A percentile compares a stretch with the other conserved stretches of the same genome.
Conservation (phyloP, 2,113 vertebrate genomes). For the Bambusicola thoracicus region DNA sequence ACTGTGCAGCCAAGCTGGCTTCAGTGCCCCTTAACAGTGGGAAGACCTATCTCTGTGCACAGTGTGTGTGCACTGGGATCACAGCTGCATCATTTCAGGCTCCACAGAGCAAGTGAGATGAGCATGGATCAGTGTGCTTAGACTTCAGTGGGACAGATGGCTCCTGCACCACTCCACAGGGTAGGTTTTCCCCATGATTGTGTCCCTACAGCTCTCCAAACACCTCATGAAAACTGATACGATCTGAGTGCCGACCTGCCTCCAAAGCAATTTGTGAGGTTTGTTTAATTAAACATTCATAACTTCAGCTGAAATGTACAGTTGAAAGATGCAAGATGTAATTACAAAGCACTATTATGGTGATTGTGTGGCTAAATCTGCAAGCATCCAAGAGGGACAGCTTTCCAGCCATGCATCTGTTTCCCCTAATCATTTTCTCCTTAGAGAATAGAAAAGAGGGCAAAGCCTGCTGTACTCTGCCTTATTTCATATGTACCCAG, state of each 20-base stretch:
- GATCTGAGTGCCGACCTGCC: neutral
- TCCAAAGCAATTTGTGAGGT: slow-evolving; percentile 2
- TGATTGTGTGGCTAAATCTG: neutral
- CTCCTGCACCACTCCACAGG: neutral
- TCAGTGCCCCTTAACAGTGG: no score
- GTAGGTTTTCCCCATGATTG: neutral
- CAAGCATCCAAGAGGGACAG: neutral
- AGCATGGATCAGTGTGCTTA: neutral
- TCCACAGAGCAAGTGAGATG: neutral
- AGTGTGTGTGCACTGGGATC: neutral
- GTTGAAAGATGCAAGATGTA: slow-evolving; percentile 11
- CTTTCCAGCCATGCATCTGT: neutral
- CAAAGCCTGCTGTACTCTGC: neutral
- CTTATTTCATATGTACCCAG: neutral
- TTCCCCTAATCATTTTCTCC: neutral
- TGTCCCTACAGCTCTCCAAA: neutral
- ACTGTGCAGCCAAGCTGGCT: neutral
- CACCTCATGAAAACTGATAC: neutral
- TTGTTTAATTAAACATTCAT: slow-evolving; percentile 8
- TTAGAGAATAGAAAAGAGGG: neutral
- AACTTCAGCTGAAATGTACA: slow-evolving; percentile 12
- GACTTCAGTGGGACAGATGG: neutral
- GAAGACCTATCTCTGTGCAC: neutral
- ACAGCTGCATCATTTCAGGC: neutral
- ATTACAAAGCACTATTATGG: neutral